Conservation (phyloP, 2,888 invertebrate genomes). For the Cremastobaeus sp. region DNA sequence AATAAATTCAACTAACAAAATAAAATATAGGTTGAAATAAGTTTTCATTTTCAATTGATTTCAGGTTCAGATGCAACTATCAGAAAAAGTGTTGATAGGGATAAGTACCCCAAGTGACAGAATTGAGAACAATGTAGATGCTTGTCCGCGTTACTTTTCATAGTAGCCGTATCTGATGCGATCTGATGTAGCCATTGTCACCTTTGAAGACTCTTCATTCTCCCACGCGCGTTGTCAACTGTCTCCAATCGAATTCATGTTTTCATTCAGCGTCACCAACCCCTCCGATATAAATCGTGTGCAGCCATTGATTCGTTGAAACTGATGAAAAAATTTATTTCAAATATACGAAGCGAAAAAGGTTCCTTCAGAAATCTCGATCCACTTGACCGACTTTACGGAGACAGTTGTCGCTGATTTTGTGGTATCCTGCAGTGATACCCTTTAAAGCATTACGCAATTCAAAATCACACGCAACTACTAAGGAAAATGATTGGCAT, state of each 20-base stretch:
- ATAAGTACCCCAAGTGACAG: constrained; percentile 24
- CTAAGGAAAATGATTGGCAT: constrained; percentile 45
- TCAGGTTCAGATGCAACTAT: background rate
- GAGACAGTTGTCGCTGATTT: constrained; percentile 64
- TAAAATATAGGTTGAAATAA: too few species aligned
- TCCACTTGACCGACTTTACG: constrained; percentile 73
- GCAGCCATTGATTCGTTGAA: constrained; percentile 60
- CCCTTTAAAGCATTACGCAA: constrained; percentile 51
- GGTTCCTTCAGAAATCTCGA: constrained; percentile 60
- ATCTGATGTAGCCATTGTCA: constrained; percentile 64
- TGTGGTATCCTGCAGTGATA: constrained; percentile 59
- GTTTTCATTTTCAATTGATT: too few species aligned
- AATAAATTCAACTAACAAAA: background rate
- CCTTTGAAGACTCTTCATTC: constrained; percentile 66
- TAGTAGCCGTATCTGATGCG: constrained; percentile 51
- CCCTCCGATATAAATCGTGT: constrained; percentile 55
- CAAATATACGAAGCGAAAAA: constrained; percentile 62
- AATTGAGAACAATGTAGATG: constrained; percentile 38
- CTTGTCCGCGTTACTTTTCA: constrained; percentile 45
- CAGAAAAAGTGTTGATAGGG: constrained; percentile 2
- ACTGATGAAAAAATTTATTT: constrained; percentile 59
- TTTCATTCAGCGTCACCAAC: constrained; percentile 52
- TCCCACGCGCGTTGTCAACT: constrained; percentile 71
- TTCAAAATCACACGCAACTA: constrained; percentile 31
- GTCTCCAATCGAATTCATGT: constrained; percentile 60